A percentile compares a stretch with the other conserved stretches of the same genome.
These are phyloP conservation scores for Gracilinanus agilis DNA, from an alignment of 2,113 vertebrate genomes.

Conservation along the genomic window DNA sequence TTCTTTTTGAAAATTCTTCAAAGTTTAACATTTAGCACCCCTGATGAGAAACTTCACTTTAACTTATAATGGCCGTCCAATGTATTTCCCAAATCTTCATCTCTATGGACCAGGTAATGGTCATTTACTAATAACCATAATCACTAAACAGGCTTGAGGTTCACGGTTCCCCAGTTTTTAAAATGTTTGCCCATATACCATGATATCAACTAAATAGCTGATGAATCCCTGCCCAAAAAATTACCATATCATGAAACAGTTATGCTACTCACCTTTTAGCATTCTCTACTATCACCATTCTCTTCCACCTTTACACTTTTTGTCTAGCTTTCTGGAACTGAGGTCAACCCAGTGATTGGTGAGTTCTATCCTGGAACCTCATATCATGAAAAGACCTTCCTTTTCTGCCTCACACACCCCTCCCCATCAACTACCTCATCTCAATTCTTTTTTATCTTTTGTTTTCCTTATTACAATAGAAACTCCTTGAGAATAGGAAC, in stretches of 20 bases:
- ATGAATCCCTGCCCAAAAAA: background rate
- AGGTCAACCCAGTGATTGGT: background rate
- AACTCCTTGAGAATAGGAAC: background rate
- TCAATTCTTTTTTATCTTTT: background rate
- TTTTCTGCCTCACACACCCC: no score
- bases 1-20: background rate
- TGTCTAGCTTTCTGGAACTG: background rate
- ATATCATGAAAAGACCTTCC: background rate
- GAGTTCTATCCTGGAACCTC: background rate
- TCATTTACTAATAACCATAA: background rate
- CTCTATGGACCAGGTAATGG: background rate
- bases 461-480: background rate
- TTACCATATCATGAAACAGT: background rate
- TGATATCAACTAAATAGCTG: background rate
- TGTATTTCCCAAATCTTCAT: background rate
- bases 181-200: background rate
- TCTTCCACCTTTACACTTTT: background rate
- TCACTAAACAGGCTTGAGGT: background rate
- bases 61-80: background rate
- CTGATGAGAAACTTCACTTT: background rate
- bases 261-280: background rate
- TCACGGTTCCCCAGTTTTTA: background rate
- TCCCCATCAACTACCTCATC: background rate
- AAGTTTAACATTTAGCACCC: background rate
- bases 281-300: background rate